Percentiles rank a stretch among this genome's conserved stretches.
These are phyloP conservation scores for Ptilorrhoa leucosticta DNA, from an alignment of 2,113 vertebrate species.

Conservation along the genomic window DNA sequence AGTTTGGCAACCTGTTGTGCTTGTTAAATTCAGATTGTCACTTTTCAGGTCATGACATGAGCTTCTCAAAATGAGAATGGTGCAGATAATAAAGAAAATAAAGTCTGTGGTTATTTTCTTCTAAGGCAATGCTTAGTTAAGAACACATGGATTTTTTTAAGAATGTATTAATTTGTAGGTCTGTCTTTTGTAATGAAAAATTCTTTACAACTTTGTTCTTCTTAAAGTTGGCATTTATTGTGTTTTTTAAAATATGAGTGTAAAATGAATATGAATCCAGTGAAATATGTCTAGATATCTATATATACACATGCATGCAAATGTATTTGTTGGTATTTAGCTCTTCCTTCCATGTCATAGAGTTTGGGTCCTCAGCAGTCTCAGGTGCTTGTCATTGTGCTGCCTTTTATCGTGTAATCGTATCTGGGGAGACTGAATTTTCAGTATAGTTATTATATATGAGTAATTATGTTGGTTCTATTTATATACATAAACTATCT, in stretches of 20 bases:
- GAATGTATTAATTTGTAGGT: background rate
- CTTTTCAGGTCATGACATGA: background rate
- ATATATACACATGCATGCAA: fast-evolving
- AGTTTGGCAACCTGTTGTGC: conserved; percentile 64
- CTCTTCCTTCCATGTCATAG: background rate
- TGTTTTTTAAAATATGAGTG: background rate
- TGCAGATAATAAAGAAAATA: background rate
- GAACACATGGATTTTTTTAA: fast-evolving
- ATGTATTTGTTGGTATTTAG: background rate
- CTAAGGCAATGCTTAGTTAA: background rate
- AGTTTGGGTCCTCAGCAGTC: background rate
- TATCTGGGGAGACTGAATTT: background rate
- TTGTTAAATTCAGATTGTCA: conserved; percentile 68
- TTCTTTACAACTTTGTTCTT: background rate
- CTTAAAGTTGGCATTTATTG: background rate
- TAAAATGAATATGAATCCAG: background rate
- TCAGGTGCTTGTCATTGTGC: background rate
- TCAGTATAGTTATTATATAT: background rate
- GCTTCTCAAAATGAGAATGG: background rate
- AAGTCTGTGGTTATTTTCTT: background rate
- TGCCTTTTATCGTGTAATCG: background rate
- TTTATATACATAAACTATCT: background rate
- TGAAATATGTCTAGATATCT: background rate
- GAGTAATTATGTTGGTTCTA: background rate
- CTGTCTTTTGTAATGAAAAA: background rate